Conservation (phyloP, 2,888 invertebrate genomes). For the Lacanobia wlatinum region DNA sequence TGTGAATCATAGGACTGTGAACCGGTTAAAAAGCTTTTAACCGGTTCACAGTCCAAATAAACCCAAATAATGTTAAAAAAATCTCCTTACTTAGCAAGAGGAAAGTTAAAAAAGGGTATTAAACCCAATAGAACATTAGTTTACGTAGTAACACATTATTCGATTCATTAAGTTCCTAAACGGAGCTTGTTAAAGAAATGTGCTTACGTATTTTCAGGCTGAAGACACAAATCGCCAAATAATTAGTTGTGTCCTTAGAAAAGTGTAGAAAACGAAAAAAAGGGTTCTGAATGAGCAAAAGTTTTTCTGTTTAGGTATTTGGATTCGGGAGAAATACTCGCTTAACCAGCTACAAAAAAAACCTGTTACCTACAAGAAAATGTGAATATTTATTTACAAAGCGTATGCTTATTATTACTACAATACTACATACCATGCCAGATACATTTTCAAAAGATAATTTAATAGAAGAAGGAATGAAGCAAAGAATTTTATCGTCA, state of each 20-base stretch:
- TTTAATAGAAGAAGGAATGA: too few species aligned
- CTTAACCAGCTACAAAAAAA: not conserved
- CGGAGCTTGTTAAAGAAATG: conserved; percentile 61
- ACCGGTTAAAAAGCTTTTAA: too few species aligned
- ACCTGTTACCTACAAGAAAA: not conserved
- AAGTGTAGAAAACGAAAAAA: conserved; percentile 17
- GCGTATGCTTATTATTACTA: too few species aligned
- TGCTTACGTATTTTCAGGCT: conserved; percentile 50
- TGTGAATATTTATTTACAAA: not conserved
- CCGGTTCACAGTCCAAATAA: too few species aligned
- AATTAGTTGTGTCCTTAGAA: conserved; percentile 61
- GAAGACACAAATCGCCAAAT: conserved; percentile 61
- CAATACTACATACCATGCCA: too few species aligned
- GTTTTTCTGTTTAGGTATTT: not conserved
- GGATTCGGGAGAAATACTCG: conserved; percentile 14
- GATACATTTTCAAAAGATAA: too few species aligned
- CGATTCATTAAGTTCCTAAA: conserved; percentile 67
- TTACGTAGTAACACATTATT: conserved; percentile 63
- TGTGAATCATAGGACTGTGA: too few species aligned
- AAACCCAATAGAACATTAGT: conserved; percentile 52
- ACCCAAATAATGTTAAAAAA: not conserved
- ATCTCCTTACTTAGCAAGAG: not conserved
- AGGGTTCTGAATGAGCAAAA: conserved; percentile 14
- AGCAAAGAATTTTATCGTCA: too few species aligned
- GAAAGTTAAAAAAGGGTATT: conserved; percentile 35